Evolutionary conservation across 2,888 invertebrate genomes (phyloP).

Genomic region (Druceiella hillmani): DNA sequence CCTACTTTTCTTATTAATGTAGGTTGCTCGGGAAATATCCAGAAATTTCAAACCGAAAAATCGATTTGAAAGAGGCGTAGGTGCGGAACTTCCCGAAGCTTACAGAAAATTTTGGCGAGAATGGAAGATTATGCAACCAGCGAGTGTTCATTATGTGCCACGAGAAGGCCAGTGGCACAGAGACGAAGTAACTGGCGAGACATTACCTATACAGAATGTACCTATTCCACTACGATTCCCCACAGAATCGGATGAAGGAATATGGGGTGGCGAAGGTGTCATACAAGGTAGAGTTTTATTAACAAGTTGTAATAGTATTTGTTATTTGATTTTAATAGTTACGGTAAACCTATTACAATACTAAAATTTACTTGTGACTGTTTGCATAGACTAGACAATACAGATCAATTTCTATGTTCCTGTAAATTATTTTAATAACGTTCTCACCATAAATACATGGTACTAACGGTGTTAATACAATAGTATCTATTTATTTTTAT

Average conservation of each 20-base stretch:
- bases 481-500: too few species aligned
- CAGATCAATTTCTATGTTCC: too few species aligned
- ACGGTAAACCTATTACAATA: too few species aligned
- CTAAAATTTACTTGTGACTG: too few species aligned
- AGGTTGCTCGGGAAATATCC: conserved; percentile 35
- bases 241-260: conserved; percentile 71
- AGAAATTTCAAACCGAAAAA: conserved; percentile 47
- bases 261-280: conserved; percentile 97
- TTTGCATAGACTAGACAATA: too few species aligned
- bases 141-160: conserved; percentile 64
- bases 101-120: conserved; percentile 84
- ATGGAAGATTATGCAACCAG: conserved; percentile 66
- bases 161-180: conserved; percentile 68
- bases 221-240: conserved; percentile 74
- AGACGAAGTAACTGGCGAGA: conserved; percentile 67
- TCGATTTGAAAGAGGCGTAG: conserved; percentile 62
- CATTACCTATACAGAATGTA: conserved; percentile 67
- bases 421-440: too few species aligned
- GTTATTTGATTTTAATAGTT: conserved; percentile 9
- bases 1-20: neutral
- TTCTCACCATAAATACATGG: too few species aligned
- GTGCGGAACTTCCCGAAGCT: conserved; percentile 65
- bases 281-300: conserved; percentile 57
- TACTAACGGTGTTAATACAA: too few species aligned
- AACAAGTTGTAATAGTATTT: conserved; percentile 4